These are phyloP conservation scores for Drosophila bipectinata DNA, from an alignment of 1,140 invertebrate species.

Conservation along the genomic window DNA sequence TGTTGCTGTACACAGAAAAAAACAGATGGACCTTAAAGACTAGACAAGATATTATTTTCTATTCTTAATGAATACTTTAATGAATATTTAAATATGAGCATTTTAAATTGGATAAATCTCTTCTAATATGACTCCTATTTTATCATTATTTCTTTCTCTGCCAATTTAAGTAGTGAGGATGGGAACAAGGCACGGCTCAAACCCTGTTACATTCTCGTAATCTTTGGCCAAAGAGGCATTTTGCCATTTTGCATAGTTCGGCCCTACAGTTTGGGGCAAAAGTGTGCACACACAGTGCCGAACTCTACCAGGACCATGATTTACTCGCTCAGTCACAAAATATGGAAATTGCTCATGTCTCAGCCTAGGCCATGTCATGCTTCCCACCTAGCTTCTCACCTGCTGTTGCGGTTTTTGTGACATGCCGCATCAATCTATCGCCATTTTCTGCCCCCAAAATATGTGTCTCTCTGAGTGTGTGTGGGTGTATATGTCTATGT, in stretches of 20 bases:
- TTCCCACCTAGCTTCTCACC: slow-evolving; percentile 28
- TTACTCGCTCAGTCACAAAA: slow-evolving; percentile 53
- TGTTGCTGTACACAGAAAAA: slow-evolving; percentile 36
- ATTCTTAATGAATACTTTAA: too few species aligned
- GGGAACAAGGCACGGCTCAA: slow-evolving; percentile 20
- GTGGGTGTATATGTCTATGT: not conserved
- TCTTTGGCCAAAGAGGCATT: slow-evolving; percentile 48
- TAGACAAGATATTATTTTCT: too few species aligned
- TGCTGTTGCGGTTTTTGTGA: slow-evolving; percentile 66
- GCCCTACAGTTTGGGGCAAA: slow-evolving; percentile 20
- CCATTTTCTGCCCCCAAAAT: slow-evolving; percentile 55
- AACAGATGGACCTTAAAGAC: not conserved
- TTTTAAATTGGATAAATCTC: too few species aligned
- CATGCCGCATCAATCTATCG: slow-evolving; percentile 80
- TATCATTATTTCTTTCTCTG: not conserved
- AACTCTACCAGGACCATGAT: slow-evolving; percentile 16
- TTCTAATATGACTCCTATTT: not conserved
- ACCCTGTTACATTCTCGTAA: slow-evolving; percentile 46
- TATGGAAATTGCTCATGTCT: slow-evolving; percentile 69
- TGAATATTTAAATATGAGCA: too few species aligned
- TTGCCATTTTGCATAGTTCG: slow-evolving; percentile 45
- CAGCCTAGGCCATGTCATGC: slow-evolving; percentile 35
- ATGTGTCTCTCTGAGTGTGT: not conserved
- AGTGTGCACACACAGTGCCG: slow-evolving; percentile 14
- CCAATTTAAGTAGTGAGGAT: not conserved